Base-by-base conservation (phyloP, 2,797 vertebrate species). In the Scolopax bukidnonensis region DNA sequence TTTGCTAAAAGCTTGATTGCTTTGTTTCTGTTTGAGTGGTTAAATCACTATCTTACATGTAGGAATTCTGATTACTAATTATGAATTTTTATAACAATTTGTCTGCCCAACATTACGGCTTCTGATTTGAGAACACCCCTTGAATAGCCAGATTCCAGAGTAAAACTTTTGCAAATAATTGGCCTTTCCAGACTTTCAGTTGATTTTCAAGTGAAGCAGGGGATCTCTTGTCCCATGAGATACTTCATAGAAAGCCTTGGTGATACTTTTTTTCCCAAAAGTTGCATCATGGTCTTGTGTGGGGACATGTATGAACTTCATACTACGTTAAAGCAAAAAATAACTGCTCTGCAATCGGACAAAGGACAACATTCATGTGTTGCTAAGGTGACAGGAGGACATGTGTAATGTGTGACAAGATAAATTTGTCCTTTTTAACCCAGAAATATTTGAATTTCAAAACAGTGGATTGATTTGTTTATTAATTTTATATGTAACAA, bases 1-100 rank as follows among this genome's bases (percentile, higher is more conserved):
- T 95, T 91, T 92, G 68, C 92, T 69, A 50, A 67, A 92, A 93
- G 38, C 65, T 63, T 93, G 68, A 93, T 93, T 94, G 91, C 77
- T 86, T 61, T 74, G 20, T 79, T 95, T 95, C 84, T 81, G 24
- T 89, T 63, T 78, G 68, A 95, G 76, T 87, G 83, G 41, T 25
- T 73, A 64, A 92, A 91, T 94, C 61, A 64, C 40, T 61, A 2
- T 56, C 56, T 51, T 93, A 36, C 3, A 3, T 70, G 51, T 85
- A 53, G 65, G 53, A 94, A 68, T 59, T 80, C 64, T 95, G 93
- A 81, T 96, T 91, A 70, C 51, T 90, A 69, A 76, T 94, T 79
- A 83, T 23, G 43, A 94, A n/a, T 86, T 96, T 92, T 92, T 89
- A 47, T 68, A 87, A 80, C 69, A 48, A 1, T 82, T 78, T 87